Base-by-base conservation (phyloP, 2,888 invertebrate species). In the Lepidocyrtinus sp. region DNA sequence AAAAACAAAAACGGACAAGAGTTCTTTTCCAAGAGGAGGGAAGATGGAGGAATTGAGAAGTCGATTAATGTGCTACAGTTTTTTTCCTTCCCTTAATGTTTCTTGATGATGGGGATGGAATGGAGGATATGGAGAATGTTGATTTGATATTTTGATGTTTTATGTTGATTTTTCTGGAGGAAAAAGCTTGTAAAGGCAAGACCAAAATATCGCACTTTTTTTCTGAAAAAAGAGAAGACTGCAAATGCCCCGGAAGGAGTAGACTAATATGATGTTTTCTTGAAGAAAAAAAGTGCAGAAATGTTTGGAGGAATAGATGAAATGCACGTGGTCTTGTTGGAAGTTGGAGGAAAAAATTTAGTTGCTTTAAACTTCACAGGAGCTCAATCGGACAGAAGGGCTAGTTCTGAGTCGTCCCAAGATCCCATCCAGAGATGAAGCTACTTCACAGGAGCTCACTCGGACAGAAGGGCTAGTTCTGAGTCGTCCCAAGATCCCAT, bases 1-100 rank as follows among this genome's bases (percentile, higher is more conserved):
- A 12, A 12, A 36, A 36, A 12, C 55, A n/a, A 27, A 78, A 73
- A 73, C 73, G 78, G 73, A 73, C 78, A 78, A 78, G 78, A 73
- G 78, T 73, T 62, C 46, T 22, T 69, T 62, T 59, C 15, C 9
- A 69, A 19, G 59, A 22, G 45, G 67, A 19, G 55, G 1, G 63
- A 64, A 73, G 50, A n/a, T 64, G 64, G 50, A 67, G 61, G 45
- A 78, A 78, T 73, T 55, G 55, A 55, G n/a, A 71, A 65, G 27
- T 62, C 78, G 78, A 78, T 78, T 73, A 78, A 78, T 78, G 78
- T 78, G 78, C 73, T 68, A 73, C 78, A 78, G 46, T 78, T 78
- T 78, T 78, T 78, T 78, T 59, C 59, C 17, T 15, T 27, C 63
- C 25, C 17, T 69, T 73, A 78, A 73, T 69, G 73, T 64, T 26